phyloP scores from a whole-genome alignment of 2,888 invertebrate genomes.

The Drosophila niveifrons region DNA sequence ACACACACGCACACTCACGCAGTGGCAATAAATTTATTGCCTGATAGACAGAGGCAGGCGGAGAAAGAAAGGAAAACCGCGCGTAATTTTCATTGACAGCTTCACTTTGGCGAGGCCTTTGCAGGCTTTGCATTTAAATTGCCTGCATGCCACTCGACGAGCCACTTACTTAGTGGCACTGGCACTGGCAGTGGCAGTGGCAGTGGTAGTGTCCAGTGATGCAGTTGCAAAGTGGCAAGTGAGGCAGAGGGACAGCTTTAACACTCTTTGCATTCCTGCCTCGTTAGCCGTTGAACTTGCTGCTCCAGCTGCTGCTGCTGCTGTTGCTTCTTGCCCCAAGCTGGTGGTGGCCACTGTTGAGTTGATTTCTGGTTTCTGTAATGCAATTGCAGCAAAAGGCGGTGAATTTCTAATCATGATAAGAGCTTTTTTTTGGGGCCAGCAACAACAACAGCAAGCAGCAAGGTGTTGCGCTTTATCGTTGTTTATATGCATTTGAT shows the following conservation, averaged over 20 bases:
- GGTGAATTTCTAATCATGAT: constrained; percentile 67
- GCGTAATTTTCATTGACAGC: constrained; percentile 81
- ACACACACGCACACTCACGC: constrained; percentile 54
- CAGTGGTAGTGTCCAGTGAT: not conserved
- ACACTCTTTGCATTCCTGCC: constrained; percentile 70
- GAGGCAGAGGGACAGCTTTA: constrained; percentile 48
- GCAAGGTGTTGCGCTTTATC: constrained; percentile 56
- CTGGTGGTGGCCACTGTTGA: constrained; percentile 42
- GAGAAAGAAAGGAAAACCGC: constrained; percentile 37
- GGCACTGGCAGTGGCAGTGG: constrained; percentile 1
- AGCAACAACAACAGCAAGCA: constrained; percentile 20
- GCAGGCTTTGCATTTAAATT: constrained; percentile 75
- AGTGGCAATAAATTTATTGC: constrained; percentile 64
- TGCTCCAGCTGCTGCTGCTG: constrained; percentile 16
- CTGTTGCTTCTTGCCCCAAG: constrained; percentile 33
- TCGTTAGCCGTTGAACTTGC: constrained; percentile 71
- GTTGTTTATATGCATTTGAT: constrained; percentile 56
- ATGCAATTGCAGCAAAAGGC: constrained; percentile 15
- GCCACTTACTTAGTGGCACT: constrained; percentile 44
- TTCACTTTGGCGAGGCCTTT: constrained; percentile 58
- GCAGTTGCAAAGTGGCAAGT: constrained; percentile 7
- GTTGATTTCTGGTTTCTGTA: constrained; percentile 55
- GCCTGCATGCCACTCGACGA: constrained; percentile 67
- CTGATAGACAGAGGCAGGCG: constrained; percentile 23
- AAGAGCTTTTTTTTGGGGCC: constrained; percentile 57